Evolutionary conservation across 2,113 vertebrate species (phyloP).

Genomic region (Tursiops truncatus): DNA sequence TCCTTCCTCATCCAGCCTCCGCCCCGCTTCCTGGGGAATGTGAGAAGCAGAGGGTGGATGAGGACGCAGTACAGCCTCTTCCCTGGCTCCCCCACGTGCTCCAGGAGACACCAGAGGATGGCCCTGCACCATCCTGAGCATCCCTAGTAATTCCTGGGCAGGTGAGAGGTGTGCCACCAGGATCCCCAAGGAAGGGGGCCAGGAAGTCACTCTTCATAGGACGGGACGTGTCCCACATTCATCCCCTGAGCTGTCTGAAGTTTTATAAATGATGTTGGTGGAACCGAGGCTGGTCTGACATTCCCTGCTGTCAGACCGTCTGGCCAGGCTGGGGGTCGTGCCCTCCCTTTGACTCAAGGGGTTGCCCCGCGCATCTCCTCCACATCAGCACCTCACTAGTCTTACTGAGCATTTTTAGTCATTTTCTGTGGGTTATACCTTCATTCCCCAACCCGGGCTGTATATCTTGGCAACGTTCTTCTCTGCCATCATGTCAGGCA

Average conservation of each 20-base stretch:
- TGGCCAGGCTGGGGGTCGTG: background rate
- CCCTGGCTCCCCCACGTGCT: too few relatives aligned
- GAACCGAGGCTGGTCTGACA: background rate
- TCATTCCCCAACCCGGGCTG: background rate
- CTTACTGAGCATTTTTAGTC: background rate
- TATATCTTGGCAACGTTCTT: background rate
- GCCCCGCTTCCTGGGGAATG: background rate
- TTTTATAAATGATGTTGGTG: background rate
- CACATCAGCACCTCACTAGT: background rate
- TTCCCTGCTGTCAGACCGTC: background rate
- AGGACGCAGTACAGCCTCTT: background rate
- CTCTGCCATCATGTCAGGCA: background rate
- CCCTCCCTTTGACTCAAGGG: background rate
- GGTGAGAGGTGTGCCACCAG: background rate
- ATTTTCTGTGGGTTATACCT: fast-evolving
- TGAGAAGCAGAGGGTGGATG: background rate
- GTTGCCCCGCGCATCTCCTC: background rate
- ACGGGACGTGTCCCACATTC: background rate
- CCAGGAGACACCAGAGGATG: background rate
- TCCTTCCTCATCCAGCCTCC: background rate
- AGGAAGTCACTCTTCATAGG: background rate
- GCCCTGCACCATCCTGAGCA: background rate
- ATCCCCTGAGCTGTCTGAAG: too few relatives aligned
- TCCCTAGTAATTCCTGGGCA: background rate
- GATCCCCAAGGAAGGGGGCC: background rate